Evolutionary conservation across 2,888 invertebrate species (phyloP).

Genomic region (Ecdyonurus torrentis): DNA sequence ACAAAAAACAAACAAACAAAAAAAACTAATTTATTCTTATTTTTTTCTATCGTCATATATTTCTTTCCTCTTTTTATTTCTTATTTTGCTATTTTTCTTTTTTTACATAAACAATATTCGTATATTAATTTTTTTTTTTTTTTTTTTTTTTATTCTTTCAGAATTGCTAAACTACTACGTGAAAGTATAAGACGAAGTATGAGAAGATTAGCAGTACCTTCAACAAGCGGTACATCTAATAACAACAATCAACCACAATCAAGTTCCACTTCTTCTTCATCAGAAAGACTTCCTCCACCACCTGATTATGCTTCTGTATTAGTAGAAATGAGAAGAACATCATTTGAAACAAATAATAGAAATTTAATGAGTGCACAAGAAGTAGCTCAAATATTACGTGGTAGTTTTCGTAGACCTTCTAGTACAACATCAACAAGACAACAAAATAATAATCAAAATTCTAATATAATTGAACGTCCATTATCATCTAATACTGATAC

Average conservation of each 20-base stretch:
- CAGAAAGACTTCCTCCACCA: conserved; percentile 32
- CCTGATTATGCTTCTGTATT: conserved; percentile 44
- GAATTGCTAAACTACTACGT: conserved; percentile 54
- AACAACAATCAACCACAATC: background rate
- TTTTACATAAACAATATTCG: no score
- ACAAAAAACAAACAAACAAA: no score
- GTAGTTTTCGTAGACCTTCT: background rate
- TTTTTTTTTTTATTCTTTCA: conserved; percentile 14
- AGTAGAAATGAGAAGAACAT: conserved; percentile 35
- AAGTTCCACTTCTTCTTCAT: conserved; percentile 14
- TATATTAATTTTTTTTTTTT: no score
- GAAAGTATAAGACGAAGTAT: conserved; percentile 67
- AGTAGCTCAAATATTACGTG: background rate
- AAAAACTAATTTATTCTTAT: no score
- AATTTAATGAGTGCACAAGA: background rate
- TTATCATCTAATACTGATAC: no score
- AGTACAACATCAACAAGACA: background rate
- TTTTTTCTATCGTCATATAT: no score
- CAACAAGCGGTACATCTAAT: conserved; percentile 18
- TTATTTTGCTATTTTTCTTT: no score
- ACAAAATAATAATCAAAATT: no score
- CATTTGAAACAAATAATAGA: background rate
- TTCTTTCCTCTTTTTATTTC: no score
- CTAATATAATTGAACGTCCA: no score
- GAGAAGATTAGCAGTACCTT: conserved; percentile 41